A percentile compares a stretch with the other conserved stretches of the same genome.
Evolutionary conservation across 2,888 invertebrate genomes (phyloP).

Genomic region (Ligdia adustata): DNA sequence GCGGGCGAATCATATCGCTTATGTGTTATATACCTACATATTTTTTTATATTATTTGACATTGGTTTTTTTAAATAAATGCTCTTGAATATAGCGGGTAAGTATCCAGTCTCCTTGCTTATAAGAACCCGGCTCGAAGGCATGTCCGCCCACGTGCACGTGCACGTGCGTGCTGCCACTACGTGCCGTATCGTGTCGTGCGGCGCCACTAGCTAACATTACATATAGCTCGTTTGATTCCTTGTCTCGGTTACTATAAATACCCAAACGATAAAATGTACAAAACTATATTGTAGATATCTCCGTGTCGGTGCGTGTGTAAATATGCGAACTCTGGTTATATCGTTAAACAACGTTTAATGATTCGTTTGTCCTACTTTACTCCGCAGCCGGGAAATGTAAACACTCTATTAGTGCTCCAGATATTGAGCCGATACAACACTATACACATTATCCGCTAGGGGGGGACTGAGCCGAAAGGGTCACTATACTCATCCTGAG

Average conservation of each 20-base stretch:
- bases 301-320: conserved; percentile 12
- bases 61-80: no score
- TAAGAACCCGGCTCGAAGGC: no score
- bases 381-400: conserved; percentile 4
- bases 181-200: neutral
- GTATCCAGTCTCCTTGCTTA: no score
- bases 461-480: no score
- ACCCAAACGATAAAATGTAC: conserved; percentile 15
- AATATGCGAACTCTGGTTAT: conserved; percentile 16
- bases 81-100: no score
- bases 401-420: no score
- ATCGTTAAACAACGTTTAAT: conserved; percentile 6
- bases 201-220: conserved; percentile 9
- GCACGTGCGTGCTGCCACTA: neutral
- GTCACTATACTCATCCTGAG: no score
- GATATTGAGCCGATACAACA: no score
- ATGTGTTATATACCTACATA: no score
- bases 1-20: no score
- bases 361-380: conserved; percentile 7
- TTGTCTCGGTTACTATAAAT: conserved; percentile 21
- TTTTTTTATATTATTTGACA: no score
- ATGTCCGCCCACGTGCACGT: neutral
- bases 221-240: conserved; percentile 21
- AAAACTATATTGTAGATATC: conserved; percentile 20
- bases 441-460: no score